Conservation (phyloP, 2,888 invertebrate species). For the Lepidocyrtinus sp. region DNA sequence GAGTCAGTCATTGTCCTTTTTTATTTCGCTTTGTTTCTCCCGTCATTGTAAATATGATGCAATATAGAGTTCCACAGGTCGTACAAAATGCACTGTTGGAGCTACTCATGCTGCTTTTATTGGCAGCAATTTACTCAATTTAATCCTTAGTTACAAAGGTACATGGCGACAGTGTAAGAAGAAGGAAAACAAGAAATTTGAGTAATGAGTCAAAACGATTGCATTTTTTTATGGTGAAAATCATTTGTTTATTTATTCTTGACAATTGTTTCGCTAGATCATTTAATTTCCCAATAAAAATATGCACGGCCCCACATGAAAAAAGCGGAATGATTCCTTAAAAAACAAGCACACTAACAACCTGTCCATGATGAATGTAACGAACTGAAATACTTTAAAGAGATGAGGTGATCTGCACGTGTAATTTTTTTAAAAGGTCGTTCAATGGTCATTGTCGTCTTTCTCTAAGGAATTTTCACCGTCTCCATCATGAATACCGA, state of each 20-base stretch:
- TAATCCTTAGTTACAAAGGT: background rate
- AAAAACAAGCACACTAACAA: conserved; percentile 14
- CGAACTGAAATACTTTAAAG: background rate
- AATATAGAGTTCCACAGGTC: background rate
- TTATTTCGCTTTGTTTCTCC: conserved; percentile 17
- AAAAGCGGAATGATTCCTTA: background rate
- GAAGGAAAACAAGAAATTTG: conserved; percentile 32
- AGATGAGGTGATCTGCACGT: background rate
- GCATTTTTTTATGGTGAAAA: conserved; percentile 18
- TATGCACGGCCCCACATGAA: background rate
- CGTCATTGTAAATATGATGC: background rate
- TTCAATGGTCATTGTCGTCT: conserved; percentile 39
- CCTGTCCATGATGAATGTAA: conserved; percentile 1
- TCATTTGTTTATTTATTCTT: conserved; percentile 2
- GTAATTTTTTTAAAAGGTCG: conserved; percentile 19
- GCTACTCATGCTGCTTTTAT: conserved; percentile 17
- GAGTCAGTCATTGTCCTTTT: conserved; percentile 47
- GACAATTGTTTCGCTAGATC: background rate
- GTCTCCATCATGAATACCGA: conserved; percentile 1
- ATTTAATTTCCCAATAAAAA: conserved; percentile 28
- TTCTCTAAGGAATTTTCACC: too few species aligned
- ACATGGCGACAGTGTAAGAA: background rate
- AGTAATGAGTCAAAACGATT: conserved; percentile 27
- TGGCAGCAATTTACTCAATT: conserved; percentile 5
- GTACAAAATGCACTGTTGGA: background rate